These are phyloP conservation scores for Holocentrus rufus DNA, from an alignment of 2,797 vertebrate genomes.

Conservation along the genomic window DNA sequence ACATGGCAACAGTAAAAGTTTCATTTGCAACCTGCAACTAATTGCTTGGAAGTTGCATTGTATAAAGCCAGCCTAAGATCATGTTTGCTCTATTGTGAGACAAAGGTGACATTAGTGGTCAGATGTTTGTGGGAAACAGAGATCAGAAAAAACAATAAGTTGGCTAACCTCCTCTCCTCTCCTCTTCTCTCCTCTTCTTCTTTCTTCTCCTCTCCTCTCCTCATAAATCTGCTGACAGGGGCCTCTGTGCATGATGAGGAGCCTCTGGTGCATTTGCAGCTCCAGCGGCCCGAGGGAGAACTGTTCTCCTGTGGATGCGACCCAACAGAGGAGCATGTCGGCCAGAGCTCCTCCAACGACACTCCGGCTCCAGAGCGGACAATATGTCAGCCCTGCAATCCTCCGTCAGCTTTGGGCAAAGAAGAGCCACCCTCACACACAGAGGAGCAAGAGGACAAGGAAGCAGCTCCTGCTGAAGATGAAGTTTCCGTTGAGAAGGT, in stretches of 20 bases:
- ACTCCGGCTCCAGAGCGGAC: constrained; percentile 81
- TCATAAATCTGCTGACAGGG: constrained; percentile 63
- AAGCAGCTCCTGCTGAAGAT: constrained; percentile 19
- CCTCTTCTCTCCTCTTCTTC: constrained; percentile 1
- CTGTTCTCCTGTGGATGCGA: constrained; percentile 80
- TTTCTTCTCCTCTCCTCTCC: background rate
- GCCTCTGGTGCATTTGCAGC: constrained; percentile 71
- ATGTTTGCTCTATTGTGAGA: background rate
- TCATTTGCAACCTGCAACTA: too few species aligned
- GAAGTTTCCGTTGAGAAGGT: constrained; percentile 33
- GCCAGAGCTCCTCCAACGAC: constrained; percentile 83
- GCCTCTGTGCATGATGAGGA: constrained; percentile 77
- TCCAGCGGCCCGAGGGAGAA: constrained; percentile 77
- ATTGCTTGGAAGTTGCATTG: too few species aligned
- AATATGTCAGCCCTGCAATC: constrained; percentile 78
- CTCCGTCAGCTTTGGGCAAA: constrained; percentile 29
- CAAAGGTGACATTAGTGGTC: background rate
- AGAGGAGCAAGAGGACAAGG: constrained; percentile 44
- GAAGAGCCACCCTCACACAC: constrained; percentile 44
- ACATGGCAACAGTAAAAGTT: too few species aligned
- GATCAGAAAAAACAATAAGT: background rate
- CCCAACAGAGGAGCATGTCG: constrained; percentile 69
- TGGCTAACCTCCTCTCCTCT: too few species aligned
- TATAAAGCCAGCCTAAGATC: too few species aligned
- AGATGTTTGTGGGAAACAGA: background rate